phyloP scores from a whole-genome alignment of 1,140 invertebrate species.

The Pogonognathellus flavescens region DNA sequence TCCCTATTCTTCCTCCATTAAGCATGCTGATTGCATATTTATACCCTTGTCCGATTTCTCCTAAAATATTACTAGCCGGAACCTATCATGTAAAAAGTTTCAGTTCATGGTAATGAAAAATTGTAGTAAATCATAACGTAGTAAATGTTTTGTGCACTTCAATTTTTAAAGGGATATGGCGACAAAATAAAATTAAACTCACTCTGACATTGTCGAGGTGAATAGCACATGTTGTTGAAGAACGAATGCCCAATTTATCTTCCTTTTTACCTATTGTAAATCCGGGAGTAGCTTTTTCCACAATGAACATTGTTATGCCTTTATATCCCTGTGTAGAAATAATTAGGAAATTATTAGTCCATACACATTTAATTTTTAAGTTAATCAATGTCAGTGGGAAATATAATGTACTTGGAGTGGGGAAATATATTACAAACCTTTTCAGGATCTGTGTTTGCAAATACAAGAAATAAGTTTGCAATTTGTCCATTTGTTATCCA shows the following conservation, averaged over 20 bases:
- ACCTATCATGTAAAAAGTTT: conserved; percentile 50
- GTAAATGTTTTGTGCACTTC: background rate
- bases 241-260: conserved; percentile 91
- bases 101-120: no score
- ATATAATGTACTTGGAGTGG: no score
- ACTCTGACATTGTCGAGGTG: conserved; percentile 92
- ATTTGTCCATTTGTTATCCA: conserved; percentile 97
- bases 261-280: conserved; percentile 82
- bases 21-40: conserved; percentile 95
- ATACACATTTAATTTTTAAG: conserved; percentile 37
- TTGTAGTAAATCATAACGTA: no score
- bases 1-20: conserved; percentile 96
- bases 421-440: conserved; percentile 69
- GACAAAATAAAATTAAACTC: background rate
- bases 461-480: conserved; percentile 88
- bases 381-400: no score
- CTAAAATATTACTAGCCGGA: conserved; percentile 75
- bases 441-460: conserved; percentile 89
- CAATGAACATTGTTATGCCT: conserved; percentile 77
- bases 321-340: conserved; percentile 73
- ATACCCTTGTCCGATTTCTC: conserved; percentile 91
- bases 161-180: background rate
- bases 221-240: conserved; percentile 90
- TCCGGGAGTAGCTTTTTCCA: conserved; percentile 74
- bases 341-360: background rate